Conservation (phyloP, 2,113 vertebrate genomes). For the Sinocyclocheilus rhinocerous region DNA sequence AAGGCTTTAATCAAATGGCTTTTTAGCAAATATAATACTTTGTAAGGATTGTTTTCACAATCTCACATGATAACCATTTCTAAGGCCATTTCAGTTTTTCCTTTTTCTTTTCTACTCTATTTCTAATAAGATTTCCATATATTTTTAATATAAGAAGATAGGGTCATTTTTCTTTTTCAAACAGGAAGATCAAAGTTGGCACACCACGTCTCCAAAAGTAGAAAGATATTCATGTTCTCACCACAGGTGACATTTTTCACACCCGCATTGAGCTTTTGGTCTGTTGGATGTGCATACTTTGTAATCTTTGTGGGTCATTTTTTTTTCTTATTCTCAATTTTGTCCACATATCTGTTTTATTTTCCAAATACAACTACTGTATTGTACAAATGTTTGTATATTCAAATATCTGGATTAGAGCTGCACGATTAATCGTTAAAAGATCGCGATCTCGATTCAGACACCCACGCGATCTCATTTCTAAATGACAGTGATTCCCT, state of each 20-base stretch:
- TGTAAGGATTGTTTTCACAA: background rate
- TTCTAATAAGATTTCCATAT: background rate
- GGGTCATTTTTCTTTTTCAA: background rate
- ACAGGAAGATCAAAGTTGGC: no score
- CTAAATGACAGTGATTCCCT: no score
- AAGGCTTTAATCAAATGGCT: background rate
- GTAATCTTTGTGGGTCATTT: no score
- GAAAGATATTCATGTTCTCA: no score
- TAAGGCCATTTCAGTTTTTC: background rate
- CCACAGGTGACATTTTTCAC: no score
- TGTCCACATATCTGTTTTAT: background rate
- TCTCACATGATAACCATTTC: background rate
- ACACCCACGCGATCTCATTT: no score
- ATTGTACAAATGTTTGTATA: background rate
- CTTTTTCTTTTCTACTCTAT: background rate
- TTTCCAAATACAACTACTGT: background rate
- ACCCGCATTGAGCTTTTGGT: no score
- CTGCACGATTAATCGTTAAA: no score
- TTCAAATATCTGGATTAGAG: background rate
- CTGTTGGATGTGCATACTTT: no score
- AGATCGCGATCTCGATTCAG: no score
- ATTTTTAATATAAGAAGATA: background rate
- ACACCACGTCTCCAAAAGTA: no score
- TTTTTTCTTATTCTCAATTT: background rate
- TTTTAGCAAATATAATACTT: slow-evolving; percentile 2